Percentiles rank a stretch among this genome's conserved stretches.
Conservation (phyloP, 2,113 vertebrate species). For the Chloroceryle aenea region DNA sequence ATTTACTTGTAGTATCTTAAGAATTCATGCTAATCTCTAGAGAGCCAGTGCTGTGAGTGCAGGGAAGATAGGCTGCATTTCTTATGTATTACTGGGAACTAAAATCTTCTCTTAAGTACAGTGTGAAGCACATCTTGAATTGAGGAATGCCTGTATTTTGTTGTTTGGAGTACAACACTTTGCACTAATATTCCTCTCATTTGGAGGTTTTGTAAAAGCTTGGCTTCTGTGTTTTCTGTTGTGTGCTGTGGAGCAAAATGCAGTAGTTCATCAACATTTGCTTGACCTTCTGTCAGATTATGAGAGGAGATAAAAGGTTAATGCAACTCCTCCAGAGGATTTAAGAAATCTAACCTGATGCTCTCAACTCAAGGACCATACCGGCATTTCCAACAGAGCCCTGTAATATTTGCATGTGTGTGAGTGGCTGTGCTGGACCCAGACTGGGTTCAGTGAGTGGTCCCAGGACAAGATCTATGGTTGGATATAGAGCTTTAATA, state of each 20-base stretch:
- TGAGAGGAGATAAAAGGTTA: background rate
- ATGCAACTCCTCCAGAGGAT: background rate
- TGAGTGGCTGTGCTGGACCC: background rate
- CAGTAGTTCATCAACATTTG: background rate
- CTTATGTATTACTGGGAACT: background rate
- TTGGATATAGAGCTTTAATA: background rate
- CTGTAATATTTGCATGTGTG: background rate
- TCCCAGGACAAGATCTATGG: background rate
- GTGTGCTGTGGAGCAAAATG: background rate
- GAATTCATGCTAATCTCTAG: background rate
- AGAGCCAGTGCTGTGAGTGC: background rate
- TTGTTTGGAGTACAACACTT: background rate
- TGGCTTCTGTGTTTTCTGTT: background rate
- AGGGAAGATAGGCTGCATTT: background rate
- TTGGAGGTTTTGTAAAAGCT: background rate
- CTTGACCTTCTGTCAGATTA: background rate
- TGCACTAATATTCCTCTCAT: background rate
- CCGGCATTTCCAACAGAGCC: background rate
- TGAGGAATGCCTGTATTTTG: background rate
- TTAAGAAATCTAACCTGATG: background rate
- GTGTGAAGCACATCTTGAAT: background rate
- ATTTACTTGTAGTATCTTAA: constrained; percentile 1
- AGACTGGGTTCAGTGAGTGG: background rate
- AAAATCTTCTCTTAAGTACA: background rate
- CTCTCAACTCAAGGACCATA: background rate